These are phyloP conservation scores for Drosophila neutralis DNA, from an alignment of 2,888 invertebrate species.

Conservation along the genomic window DNA sequence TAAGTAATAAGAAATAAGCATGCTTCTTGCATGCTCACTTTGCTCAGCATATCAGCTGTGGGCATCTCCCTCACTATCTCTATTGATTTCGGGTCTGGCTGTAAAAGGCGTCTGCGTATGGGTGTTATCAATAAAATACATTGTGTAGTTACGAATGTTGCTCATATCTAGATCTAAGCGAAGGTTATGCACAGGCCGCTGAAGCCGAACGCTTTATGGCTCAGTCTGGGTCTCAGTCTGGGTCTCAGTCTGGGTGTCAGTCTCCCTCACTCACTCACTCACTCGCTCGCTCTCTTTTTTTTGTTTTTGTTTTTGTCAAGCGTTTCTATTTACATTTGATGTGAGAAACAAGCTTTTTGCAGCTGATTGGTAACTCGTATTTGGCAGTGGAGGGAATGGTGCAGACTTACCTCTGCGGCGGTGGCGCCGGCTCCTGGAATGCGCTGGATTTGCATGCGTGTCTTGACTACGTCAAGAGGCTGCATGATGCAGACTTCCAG, in stretches of 20 bases:
- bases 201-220: slow-evolving; percentile 8
- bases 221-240: not conserved
- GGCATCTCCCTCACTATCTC: not conserved
- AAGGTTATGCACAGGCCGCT: slow-evolving; percentile 6
- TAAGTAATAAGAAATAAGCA: not conserved
- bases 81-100: not conserved
- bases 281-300: not conserved
- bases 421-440: slow-evolving; percentile 12
- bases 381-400: not conserved
- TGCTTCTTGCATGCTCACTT: not conserved
- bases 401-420: slow-evolving; percentile 69
- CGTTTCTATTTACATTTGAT: slow-evolving; percentile 11
- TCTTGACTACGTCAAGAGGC: slow-evolving; percentile 96
- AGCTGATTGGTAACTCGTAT: slow-evolving; percentile 21
- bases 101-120: slow-evolving; percentile 19
- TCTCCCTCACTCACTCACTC: not conserved
- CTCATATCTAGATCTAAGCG: not conserved
- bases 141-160: not conserved
- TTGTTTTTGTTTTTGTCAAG: not conserved
- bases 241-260: not conserved
- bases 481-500: slow-evolving; percentile 98
- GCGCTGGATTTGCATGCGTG: slow-evolving; percentile 92
- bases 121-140: slow-evolving; percentile 1
- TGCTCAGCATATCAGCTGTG: slow-evolving; percentile 20
- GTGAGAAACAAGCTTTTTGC: not conserved